Conservation (phyloP, 2,888 invertebrate species). For the Philonicus albiceps region DNA sequence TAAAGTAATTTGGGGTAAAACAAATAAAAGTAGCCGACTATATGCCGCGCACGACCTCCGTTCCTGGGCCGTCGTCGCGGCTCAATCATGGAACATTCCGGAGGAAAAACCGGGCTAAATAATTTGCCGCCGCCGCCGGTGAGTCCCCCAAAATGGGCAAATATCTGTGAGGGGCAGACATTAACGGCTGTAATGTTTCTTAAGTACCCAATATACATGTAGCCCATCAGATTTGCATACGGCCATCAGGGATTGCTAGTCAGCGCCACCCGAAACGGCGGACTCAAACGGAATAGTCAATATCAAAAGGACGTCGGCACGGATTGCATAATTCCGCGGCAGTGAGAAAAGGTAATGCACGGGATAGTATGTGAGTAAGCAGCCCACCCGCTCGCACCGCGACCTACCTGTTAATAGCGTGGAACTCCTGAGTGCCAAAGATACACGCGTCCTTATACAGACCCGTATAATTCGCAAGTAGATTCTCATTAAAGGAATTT, state of each 20-base stretch:
- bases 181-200: slow-evolving; percentile 33
- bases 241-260: slow-evolving; percentile 26
- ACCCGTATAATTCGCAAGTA: slow-evolving; percentile 24
- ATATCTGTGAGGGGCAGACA: neutral
- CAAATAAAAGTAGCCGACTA: slow-evolving; percentile 12
- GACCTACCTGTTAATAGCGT: neutral
- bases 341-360: slow-evolving; percentile 32
- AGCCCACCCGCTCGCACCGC: neutral
- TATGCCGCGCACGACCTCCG: neutral
- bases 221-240: slow-evolving; percentile 37
- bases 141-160: slow-evolving; percentile 5
- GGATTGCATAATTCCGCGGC: neutral
- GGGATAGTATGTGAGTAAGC: neutral
- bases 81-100: slow-evolving; percentile 7
- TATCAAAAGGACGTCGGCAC: neutral
- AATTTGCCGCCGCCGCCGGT: neutral
- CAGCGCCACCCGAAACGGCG: neutral
- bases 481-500: slow-evolving; percentile 38
- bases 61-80: neutral
- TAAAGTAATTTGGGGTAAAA: slow-evolving; percentile 40
- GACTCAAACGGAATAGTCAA: slow-evolving; percentile 29
- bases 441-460: slow-evolving; percentile 4
- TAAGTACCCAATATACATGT: slow-evolving; percentile 38
- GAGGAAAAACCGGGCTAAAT: neutral
- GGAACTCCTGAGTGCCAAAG: neutral